Evolutionary conservation across 2,113 vertebrate species (phyloP), one percentile per base, ranked within the genome.

Genomic region (Tragelaphus imberbis): DNA sequence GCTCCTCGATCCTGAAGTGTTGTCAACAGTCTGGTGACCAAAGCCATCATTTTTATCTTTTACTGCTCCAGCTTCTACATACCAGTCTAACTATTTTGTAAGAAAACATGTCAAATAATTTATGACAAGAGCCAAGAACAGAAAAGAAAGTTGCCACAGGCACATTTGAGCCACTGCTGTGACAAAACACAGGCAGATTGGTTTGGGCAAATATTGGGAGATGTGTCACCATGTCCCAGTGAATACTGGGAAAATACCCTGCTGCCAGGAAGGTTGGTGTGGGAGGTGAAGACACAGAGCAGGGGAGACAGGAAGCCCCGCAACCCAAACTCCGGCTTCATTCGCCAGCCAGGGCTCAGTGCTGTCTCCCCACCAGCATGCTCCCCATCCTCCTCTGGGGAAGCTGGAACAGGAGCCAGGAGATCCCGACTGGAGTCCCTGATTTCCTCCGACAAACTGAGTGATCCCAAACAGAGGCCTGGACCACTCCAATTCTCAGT

Each of bases 131-230:
- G 13, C 28, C 59, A 86, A 90, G 44, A 95, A 68, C 61, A 93
- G 86, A 91, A 96, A 96, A 71, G n/a, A 53, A 97, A 94, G 17
- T 93, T 80, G 47, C 96, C 77, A 91, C 51, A 58, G 92, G 95
- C 59, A 98, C 84, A 93, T 44, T n/a, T 86, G 27, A 94, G 40
- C 79, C 36, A 95, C 28, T 79, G 61, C 65, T 86, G 61, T 93
- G 49, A 92, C 59, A 95, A 97, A 95, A 77, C 82, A 84, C 36
- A 87, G 3, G 36, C 15, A 97, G 44, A 89, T 19, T 16, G 16
- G 33, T 82, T 96, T 81, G 49, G 79, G 85, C 36, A 96, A 97
- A 88, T 82, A 81, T 40, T 59, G 49, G 55, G 6, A 21, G 84
- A 89, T 63, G 23, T 75, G 47, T 93, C 44, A 87, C 27, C 40